Evolutionary conservation across 2,888 invertebrate species (phyloP), one percentile per base, ranked within the genome.

Genomic region (Cheilosia urbana): DNA sequence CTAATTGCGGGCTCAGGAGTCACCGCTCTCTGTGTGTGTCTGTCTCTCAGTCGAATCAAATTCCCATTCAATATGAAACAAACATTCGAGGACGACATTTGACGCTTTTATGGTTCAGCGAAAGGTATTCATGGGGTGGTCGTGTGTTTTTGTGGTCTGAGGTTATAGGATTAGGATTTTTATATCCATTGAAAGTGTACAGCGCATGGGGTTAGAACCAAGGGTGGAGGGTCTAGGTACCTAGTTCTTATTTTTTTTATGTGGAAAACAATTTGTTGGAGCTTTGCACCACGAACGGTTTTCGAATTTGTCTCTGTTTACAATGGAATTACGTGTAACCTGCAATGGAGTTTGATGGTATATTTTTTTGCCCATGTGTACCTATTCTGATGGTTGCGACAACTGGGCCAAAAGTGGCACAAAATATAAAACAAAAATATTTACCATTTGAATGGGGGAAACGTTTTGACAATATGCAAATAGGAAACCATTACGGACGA

Each of bases 21-120:
- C 60, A 34, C 34, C 63, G 72, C 42, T 53, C n/a, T 68, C 60
- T 15, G 53, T 42, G 17, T 47, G 4, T 57, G 17, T n/a, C 45
- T 55, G 40, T 47, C 21, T 55, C 42, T 37, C 30, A 13, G 37
- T 45, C 72, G 72, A 81, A 85, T 85, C 80, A 85, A 85, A 81
- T 40, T 81, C 51, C 58, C 85, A 81, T 85, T 85, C 85, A 72
- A 81, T 34, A 34, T 76, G 71, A 55, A 81, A 81, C 85, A 68
- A 69, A 72, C 71, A 81, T 81, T 85, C 72, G 85, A 81, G 81
- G 72, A 77, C 81, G 81, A 81, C 81, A 77, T 85, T 81, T 85
- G 81, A 81, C 85, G 76, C 81, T 81, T 81, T 81, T 85, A 80
- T 51, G 62, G 78, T 37, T 40, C 55, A 3, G 42, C 42, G 47